These are phyloP conservation scores for Choloepus didactylus DNA, from an alignment of 2,797 vertebrate genomes.

Conservation along the genomic window DNA sequence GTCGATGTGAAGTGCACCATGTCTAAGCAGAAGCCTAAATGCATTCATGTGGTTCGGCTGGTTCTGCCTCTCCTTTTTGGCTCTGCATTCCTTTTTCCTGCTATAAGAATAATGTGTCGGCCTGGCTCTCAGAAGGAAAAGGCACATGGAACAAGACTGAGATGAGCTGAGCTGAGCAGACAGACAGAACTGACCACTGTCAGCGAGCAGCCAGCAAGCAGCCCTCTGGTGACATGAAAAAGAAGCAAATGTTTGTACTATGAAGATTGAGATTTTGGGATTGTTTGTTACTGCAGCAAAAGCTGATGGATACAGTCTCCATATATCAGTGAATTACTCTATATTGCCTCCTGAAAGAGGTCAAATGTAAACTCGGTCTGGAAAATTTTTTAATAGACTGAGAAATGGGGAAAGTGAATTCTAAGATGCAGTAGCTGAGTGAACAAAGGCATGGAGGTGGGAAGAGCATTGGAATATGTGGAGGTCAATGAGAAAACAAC, in stretches of 20 bases:
- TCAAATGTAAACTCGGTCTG: neutral
- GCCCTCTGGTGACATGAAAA: neutral
- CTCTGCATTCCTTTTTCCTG: neutral
- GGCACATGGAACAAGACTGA: neutral
- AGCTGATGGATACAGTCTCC: neutral
- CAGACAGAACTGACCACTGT: neutral
- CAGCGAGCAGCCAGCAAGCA: neutral
- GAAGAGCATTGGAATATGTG: neutral
- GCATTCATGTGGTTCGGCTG: neutral
- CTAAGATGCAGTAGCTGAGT: neutral
- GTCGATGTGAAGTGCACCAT: neutral
- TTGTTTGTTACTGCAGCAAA: neutral
- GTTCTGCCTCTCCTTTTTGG: too few species aligned
- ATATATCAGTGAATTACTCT: neutral
- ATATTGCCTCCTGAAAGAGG: neutral
- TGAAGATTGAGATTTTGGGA: neutral
- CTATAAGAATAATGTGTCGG: neutral
- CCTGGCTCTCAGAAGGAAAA: neutral
- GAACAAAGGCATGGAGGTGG: neutral
- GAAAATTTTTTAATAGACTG: neutral
- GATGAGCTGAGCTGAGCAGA: neutral
- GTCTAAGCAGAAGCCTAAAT: neutral
- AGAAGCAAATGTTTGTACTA: neutral
- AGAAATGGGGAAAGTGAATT: neutral
- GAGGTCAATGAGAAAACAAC: neutral